Percentiles rank a stretch among this genome's conserved stretches.
These are phyloP conservation scores for Acleris literana DNA, from an alignment of 2,888 invertebrate species.

Conservation along the genomic window DNA sequence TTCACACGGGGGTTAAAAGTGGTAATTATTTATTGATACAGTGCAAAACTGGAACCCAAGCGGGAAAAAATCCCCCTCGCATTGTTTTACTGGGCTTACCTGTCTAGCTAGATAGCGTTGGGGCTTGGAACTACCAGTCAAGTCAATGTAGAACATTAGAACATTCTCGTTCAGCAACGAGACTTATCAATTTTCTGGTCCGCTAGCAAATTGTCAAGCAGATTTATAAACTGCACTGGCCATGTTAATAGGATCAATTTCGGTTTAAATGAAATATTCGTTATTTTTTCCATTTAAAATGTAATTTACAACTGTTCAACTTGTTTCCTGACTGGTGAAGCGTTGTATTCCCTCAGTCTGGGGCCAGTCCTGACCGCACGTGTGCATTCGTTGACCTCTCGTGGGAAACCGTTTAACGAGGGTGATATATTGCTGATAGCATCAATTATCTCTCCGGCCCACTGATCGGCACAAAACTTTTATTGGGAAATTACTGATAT, in stretches of 20 bases:
- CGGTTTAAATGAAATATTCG: not conserved
- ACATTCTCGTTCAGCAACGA: too few relatives aligned
- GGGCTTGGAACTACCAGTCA: conserved; percentile 11
- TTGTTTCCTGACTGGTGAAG: conserved; percentile 17
- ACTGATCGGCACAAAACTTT: conserved; percentile 33
- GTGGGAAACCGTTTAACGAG: conserved; percentile 78
- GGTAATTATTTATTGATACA: conserved; percentile 72
- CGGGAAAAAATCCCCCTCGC: conserved; percentile 59
- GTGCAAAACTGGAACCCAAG: conserved; percentile 55
- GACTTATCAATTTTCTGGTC: too few relatives aligned
- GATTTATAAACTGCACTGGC: too few relatives aligned
- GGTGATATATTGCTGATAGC: conserved; percentile 68
- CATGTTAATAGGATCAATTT: not conserved
- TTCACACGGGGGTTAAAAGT: conserved; percentile 67
- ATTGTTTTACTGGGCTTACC: conserved; percentile 55
- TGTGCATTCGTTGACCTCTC: conserved; percentile 47
- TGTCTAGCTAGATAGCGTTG: conserved; percentile 1
- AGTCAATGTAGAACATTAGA: not conserved
- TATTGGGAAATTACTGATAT: conserved; percentile 60
- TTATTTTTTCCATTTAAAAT: not conserved
- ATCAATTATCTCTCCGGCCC: conserved; percentile 69
- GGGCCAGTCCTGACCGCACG: conserved; percentile 52
- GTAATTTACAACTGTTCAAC: not conserved
- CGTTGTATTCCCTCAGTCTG: conserved; percentile 14
- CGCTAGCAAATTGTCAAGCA: too few relatives aligned